A percentile compares a stretch with the other conserved stretches of the same genome.
Conservation (phyloP, 2,888 invertebrate genomes). For the Chirona hameri region DNA sequence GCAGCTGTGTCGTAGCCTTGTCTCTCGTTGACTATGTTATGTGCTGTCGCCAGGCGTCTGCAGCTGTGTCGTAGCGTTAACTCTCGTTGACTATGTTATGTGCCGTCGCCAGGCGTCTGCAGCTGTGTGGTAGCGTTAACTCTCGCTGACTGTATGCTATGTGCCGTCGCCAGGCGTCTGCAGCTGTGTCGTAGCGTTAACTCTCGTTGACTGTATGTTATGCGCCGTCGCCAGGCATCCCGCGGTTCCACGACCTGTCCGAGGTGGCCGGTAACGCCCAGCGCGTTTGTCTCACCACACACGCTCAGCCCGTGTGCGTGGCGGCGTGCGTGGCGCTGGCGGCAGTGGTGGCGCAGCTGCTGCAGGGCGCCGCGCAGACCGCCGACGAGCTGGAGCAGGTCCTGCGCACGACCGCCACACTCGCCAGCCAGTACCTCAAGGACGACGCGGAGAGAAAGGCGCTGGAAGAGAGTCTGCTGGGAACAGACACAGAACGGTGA, state of each 20-base stretch:
- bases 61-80: no score
- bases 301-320: slow-evolving; percentile 45
- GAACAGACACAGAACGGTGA: not conserved
- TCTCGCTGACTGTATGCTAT: no score
- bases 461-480: not conserved
- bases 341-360: slow-evolving; percentile 44
- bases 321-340: slow-evolving; percentile 45
- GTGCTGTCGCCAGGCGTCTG: no score
- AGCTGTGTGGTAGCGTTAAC: no score
- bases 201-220: no score
- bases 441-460: not conserved
- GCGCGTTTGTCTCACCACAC: slow-evolving; percentile 46
- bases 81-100: no score
- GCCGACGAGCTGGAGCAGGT: not conserved
- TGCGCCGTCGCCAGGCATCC: slow-evolving; percentile 38
- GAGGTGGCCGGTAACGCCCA: slow-evolving; percentile 42
- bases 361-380: slow-evolving; percentile 41
- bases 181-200: no score
- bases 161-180: no score
- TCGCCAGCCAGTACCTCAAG: not conserved
- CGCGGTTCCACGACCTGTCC: slow-evolving; percentile 41
- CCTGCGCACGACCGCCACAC: not conserved
- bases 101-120: no score
- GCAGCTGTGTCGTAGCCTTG: no score
- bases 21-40: no score